A percentile compares a stretch with the other conserved stretches of the same genome.
Conservation (phyloP, 2,888 invertebrate species). For the Malacosoma neustria region DNA sequence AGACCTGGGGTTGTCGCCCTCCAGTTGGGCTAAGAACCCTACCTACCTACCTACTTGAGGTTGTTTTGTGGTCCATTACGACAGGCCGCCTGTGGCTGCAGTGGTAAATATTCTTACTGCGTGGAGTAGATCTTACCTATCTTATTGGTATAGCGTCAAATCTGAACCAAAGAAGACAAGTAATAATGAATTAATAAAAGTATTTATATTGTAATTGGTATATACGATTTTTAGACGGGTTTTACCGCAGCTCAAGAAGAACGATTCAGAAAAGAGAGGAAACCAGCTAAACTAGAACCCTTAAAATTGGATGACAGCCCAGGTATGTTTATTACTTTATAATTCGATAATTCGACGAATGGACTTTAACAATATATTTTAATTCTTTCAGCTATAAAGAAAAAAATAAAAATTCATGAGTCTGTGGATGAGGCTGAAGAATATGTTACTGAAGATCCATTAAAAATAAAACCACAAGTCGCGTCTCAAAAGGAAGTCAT, state of each 20-base stretch:
- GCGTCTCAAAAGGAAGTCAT: slow-evolving; percentile 60
- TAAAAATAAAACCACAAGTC: slow-evolving; percentile 57
- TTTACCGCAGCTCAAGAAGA: slow-evolving; percentile 61
- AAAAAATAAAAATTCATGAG: slow-evolving; percentile 38
- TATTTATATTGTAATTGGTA: not conserved
- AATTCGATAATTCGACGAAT: not conserved
- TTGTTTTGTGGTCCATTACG: no score
- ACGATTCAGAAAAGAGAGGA: slow-evolving; percentile 43
- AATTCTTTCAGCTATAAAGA: slow-evolving; percentile 20
- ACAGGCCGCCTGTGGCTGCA: no score
- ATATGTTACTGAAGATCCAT: slow-evolving; percentile 32
- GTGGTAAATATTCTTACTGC: no score
- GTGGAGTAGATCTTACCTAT: no score
- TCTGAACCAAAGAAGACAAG: no score
- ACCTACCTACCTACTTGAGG: no score
- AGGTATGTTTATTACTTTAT: slow-evolving; percentile 9
- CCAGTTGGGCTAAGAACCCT: no score
- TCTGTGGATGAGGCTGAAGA: slow-evolving; percentile 17
- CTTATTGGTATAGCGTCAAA: no score
- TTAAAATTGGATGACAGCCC: slow-evolving; percentile 26
- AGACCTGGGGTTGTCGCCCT: no score
- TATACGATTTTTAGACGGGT: slow-evolving; percentile 56
- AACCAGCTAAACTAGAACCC: slow-evolving; percentile 35
- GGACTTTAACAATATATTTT: not conserved
- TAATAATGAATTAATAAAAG: no score